Base-by-base conservation (phyloP, 2,797 vertebrate genomes). In the Cetoscarus ocellatus region DNA sequence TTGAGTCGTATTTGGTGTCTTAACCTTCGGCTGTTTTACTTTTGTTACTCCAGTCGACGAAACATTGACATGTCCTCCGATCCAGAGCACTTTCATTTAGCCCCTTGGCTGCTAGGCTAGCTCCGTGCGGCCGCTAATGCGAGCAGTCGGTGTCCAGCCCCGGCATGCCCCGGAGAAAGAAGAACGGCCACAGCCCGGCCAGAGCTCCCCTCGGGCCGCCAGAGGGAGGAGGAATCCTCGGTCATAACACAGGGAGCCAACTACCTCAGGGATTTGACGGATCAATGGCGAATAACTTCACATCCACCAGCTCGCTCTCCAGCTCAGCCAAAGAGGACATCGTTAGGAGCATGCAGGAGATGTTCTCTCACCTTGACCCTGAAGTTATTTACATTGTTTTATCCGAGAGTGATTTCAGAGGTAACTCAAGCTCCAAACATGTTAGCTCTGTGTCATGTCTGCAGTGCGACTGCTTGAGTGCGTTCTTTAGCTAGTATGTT, bases 341-440 rank as follows among this genome's bases (percentile, higher is more conserved):
- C 73, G 84, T 96, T 70, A 92, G 84, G 80, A 94, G 72, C 82
- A 95, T 98, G 95, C 95, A 95, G 86, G 97, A 99, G 88, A 96
- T 99, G 95, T 99, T 99, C 90, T 96, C 97, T 53, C 95, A 96
- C 69, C 86, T 99, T 90, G 98, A 99, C 82, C 95, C 96, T 1
- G 95, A 96, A 70, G 96, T 99, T 61, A 92, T 99, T 54, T 95
- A 97, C 92, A 96, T 99, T 88, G 95, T 99, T 79, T 94, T 99
- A 44, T 96, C 96, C 79, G 98, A 99, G 90, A 96, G 95, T 82
- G 97, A 98, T 81, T 99, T 98, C 87, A 97, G 96, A 98, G 97
- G 98, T 99, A 96, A 92, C 3, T 0, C 0, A 12, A 96, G 92
- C 3, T 0, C 1, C 13, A 14, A 67, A 79, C 59, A 56, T 61